Conservation (phyloP, 2,888 invertebrate genomes). For the Xanthia icteritia region DNA sequence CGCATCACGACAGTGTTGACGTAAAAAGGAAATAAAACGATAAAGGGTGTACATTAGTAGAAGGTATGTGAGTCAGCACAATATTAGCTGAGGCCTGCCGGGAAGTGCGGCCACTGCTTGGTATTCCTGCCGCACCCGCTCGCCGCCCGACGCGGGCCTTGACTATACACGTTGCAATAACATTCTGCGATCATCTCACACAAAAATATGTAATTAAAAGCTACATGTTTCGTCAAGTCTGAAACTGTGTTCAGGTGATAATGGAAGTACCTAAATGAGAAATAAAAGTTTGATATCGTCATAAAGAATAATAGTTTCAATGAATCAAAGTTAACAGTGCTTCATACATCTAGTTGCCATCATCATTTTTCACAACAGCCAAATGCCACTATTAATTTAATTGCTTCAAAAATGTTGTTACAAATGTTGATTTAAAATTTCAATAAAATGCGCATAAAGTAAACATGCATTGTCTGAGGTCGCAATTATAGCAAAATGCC, state of each 20-base stretch:
- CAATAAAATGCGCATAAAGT: slow-evolving; percentile 57
- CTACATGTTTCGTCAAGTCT: slow-evolving; percentile 2
- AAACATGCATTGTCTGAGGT: slow-evolving; percentile 75
- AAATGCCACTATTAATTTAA: slow-evolving; percentile 3
- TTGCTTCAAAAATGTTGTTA: slow-evolving; percentile 7
- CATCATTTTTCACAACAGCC: neutral
- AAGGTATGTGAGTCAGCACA: slow-evolving; percentile 85
- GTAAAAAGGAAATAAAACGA: slow-evolving; percentile 76
- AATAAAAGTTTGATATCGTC: neutral
- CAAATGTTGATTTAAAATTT: slow-evolving; percentile 45
- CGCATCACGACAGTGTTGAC: slow-evolving; percentile 57
- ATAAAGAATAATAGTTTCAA: neutral
- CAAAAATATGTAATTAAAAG: slow-evolving; percentile 53
- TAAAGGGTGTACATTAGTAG: slow-evolving; percentile 79
- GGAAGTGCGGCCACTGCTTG: slow-evolving; percentile 75
- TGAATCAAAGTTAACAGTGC: neutral
- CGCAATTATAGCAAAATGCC: slow-evolving; percentile 86
- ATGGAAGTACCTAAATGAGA: neutral
- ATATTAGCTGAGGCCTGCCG: slow-evolving; percentile 80
- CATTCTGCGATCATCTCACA: slow-evolving; percentile 60
- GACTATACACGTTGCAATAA: slow-evolving; percentile 58
- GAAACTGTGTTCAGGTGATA: neutral
- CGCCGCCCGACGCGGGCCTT: slow-evolving; percentile 70
- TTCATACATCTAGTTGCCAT: neutral
- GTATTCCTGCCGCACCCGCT: slow-evolving; percentile 80